Conservation (phyloP, 1,140 invertebrate genomes). For the Cepaea nemoralis region DNA sequence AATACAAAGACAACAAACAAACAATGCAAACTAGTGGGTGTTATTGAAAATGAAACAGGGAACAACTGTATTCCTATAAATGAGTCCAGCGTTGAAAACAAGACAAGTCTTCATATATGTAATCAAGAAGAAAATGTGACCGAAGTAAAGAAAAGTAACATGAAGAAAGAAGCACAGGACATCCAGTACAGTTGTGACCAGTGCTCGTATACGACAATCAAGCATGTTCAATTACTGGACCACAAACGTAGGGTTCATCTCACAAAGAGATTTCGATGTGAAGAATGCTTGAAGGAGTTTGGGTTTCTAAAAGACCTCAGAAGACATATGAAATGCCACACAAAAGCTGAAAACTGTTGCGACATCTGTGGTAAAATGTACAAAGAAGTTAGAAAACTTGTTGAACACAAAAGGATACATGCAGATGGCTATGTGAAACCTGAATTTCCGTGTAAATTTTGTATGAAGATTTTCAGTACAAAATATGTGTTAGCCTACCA, state of each 20-base stretch:
- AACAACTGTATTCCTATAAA: neutral
- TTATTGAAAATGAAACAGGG: neutral
- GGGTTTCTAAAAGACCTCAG: conserved; percentile 56
- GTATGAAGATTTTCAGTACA: conserved; percentile 62
- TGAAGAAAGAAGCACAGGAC: neutral
- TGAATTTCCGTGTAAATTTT: conserved; percentile 59
- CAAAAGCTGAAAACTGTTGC: conserved; percentile 54
- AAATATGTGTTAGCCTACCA: conserved; percentile 63
- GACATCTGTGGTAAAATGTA: conserved; percentile 62
- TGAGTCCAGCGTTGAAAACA: neutral
- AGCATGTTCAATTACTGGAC: conserved; percentile 35
- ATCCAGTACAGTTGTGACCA: conserved; percentile 32
- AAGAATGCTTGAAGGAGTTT: conserved; percentile 55
- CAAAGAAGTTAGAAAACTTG: conserved; percentile 50
- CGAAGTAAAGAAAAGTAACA: neutral
- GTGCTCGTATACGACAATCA: conserved; percentile 42
- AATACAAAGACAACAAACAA: neutral
- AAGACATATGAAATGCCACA: conserved; percentile 52
- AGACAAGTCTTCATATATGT: neutral
- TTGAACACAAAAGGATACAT: conserved; percentile 57
- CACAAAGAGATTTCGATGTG: conserved; percentile 51
- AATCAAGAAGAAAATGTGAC: neutral
- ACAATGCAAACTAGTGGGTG: neutral
- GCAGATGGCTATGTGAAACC: conserved; percentile 58
- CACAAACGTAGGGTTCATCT: conserved; percentile 46